These are phyloP conservation scores for Caenorhabditis virilis DNA, from an alignment of 2,888 invertebrate species.

Conservation along the genomic window DNA sequence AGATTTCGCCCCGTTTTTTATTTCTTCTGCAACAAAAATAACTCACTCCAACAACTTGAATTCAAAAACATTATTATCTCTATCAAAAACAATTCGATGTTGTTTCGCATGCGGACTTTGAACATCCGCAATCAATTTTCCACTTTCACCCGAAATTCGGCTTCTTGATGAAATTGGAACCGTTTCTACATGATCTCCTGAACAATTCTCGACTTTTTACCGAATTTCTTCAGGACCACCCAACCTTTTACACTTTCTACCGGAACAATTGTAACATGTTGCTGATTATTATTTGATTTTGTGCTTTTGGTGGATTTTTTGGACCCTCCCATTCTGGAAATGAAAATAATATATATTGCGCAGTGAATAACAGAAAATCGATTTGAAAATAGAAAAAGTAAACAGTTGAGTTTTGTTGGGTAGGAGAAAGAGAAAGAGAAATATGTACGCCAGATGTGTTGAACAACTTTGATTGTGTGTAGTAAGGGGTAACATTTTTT, in stretches of 20 bases:
- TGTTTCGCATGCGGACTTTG: conserved; percentile 52
- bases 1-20: too few species aligned
- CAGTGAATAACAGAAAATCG: too few species aligned
- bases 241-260: conserved; percentile 33
- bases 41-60: conserved; percentile 54
- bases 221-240: neutral
- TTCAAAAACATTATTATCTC: conserved; percentile 50
- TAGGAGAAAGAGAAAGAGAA: neutral
- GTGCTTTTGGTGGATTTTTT: conserved; percentile 15
- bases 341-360: too few species aligned
- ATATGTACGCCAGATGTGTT: neutral
- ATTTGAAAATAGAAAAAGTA: too few species aligned
- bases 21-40: too few species aligned
- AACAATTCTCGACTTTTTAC: neutral
- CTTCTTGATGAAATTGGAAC: conserved; percentile 34
- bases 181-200: conserved; percentile 23
- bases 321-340: conserved; percentile 20
- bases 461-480: conserved; percentile 1
- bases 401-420: too few species aligned
- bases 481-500: too few species aligned
- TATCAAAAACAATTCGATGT: conserved; percentile 55
- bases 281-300: too few species aligned
- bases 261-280: conserved; percentile 38
- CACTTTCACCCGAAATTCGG: conserved; percentile 39
- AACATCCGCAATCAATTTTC: conserved; percentile 42